Evolutionary conservation across 2,113 vertebrate species (phyloP).

Genomic region (Oceanites oceanicus): DNA sequence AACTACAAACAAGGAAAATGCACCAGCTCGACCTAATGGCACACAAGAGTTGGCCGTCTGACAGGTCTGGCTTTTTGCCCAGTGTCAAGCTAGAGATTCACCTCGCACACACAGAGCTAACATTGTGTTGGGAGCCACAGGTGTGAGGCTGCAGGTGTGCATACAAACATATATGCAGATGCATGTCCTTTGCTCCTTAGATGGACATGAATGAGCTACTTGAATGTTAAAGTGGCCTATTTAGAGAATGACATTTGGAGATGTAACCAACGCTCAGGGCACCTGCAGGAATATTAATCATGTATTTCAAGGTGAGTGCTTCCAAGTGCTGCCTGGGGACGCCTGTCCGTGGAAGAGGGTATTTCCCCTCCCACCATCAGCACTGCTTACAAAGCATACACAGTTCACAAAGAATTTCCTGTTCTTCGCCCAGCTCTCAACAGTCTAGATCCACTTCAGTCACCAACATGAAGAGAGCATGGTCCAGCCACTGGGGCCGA

Average conservation of each 20-base stretch:
- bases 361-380: not conserved
- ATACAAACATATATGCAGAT: not conserved
- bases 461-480: not conserved
- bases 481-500: not conserved
- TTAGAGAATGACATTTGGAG: conserved; percentile 47
- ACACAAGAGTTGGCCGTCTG: accelerated
- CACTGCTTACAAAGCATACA: not conserved
- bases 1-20: not conserved
- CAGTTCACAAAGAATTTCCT: not conserved
- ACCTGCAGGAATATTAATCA: conserved; percentile 18
- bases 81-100: not conserved
- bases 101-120: not conserved
- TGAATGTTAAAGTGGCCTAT: not conserved
- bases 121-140: not conserved
- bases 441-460: not conserved
- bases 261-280: not conserved
- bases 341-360: not conserved
- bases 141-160: not conserved
- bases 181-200: not conserved
- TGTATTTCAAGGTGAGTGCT: not conserved
- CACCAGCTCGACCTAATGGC: accelerated
- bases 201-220: not conserved
- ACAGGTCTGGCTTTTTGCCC: not conserved
- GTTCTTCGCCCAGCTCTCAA: accelerated
- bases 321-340: not conserved